Evolutionary conservation across 1,140 invertebrate species (phyloP).

Genomic region (Drosophila ananassae): DNA sequence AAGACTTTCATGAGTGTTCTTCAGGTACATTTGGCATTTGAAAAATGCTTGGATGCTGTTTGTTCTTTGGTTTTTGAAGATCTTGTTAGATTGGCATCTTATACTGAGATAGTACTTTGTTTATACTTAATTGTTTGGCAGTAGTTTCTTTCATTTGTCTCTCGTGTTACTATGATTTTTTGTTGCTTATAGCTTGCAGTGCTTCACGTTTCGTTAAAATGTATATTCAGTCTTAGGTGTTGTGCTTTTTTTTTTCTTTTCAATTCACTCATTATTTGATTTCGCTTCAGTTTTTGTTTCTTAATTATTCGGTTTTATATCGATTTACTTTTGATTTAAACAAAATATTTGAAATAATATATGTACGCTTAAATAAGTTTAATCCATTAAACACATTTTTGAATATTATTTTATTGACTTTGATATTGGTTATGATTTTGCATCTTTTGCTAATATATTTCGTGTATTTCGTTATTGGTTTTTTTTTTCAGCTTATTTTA

Average conservation of each 20-base stretch:
- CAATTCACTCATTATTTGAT: conserved; percentile 28
- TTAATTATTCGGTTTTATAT: conserved; percentile 54
- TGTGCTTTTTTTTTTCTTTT: conserved; percentile 17
- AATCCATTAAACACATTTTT: conserved; percentile 79
- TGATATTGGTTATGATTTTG: conserved; percentile 70
- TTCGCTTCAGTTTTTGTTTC: conserved; percentile 41
- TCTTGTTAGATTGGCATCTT: conserved; percentile 8
- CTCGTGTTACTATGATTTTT: conserved; percentile 8
- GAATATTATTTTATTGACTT: conserved; percentile 83
- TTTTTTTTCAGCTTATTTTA: conserved; percentile 69
- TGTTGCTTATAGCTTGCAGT: conserved; percentile 9
- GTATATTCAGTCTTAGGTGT: conserved; percentile 24
- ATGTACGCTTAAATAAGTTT: conserved; percentile 75
- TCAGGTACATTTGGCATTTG: conserved; percentile 42
- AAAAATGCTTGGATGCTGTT: conserved; percentile 3
- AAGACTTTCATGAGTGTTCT: conserved; percentile 29
- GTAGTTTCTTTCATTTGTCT: conserved; percentile 31
- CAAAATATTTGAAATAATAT: conserved; percentile 76
- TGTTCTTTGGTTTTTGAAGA: conserved; percentile 21
- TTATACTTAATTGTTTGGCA: conserved; percentile 23
- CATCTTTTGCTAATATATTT: conserved; percentile 74
- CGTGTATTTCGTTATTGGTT: conserved; percentile 62
- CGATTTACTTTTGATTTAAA: conserved; percentile 57
- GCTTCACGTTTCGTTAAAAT: conserved; percentile 17
- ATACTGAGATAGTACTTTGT: conserved; percentile 10